Percentiles rank a stretch among this genome's conserved stretches.
phyloP scores from a whole-genome alignment of 2,797 vertebrate species.

The Ctenochaetus hawaiiensis region DNA sequence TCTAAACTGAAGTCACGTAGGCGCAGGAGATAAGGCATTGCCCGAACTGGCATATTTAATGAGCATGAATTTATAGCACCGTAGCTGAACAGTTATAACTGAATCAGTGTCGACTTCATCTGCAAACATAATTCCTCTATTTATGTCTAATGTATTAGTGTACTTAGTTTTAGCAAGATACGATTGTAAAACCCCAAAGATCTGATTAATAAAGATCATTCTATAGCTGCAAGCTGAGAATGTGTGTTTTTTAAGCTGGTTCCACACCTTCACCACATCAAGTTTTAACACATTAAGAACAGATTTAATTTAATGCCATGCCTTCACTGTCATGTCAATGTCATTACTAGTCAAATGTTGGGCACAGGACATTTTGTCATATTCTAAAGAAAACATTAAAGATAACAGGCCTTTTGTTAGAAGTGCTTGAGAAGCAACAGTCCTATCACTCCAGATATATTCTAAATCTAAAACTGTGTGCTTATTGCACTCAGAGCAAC shows the following conservation, averaged over 20 bases:
- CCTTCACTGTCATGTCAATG: no score
- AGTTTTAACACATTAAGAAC: not conserved
- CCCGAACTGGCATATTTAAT: not conserved
- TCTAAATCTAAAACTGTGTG: no score
- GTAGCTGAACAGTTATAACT: not conserved
- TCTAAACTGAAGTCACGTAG: not conserved
- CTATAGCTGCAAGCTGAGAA: slow-evolving; percentile 23
- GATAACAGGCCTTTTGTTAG: no score
- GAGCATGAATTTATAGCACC: not conserved
- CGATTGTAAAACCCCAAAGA: slow-evolving; percentile 7
- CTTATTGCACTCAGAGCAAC: no score
- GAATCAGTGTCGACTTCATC: not conserved
- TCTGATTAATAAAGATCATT: slow-evolving; percentile 51
- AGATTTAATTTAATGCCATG: not conserved
- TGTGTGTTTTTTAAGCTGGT: not conserved
- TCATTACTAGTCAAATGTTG: no score
- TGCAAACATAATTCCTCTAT: slow-evolving; percentile 54
- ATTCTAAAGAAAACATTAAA: no score
- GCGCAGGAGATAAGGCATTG: slow-evolving; percentile 37
- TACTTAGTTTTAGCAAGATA: slow-evolving; percentile 23
- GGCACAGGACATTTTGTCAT: no score
- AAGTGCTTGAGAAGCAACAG: no score
- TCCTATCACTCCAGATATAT: no score
- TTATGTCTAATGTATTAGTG: slow-evolving; percentile 53
- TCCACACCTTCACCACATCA: not conserved